These are phyloP conservation scores for Polypterus senegalus DNA, from an alignment of 2,113 vertebrate species.

Conservation along the genomic window DNA sequence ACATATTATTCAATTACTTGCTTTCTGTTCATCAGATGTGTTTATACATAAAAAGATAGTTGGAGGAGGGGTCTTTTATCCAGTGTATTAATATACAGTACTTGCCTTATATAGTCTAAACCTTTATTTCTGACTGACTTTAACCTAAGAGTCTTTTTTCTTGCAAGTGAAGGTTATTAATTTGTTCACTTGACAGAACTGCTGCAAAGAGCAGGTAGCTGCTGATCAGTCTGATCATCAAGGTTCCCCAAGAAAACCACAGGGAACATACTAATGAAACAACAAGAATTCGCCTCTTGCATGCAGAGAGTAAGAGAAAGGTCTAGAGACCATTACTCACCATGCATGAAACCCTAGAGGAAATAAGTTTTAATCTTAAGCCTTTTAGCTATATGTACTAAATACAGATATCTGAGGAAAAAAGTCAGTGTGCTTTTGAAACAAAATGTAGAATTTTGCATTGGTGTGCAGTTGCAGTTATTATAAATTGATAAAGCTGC, in stretches of 20 bases:
- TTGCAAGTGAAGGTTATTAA: neutral
- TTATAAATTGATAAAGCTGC: too few species aligned
- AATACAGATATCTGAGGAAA: too few species aligned
- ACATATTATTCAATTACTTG: too few species aligned
- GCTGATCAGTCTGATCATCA: constrained; percentile 3
- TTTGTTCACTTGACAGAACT: neutral
- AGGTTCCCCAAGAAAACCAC: neutral
- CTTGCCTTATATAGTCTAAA: neutral
- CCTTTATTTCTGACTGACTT: neutral
- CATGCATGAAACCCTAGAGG: neutral
- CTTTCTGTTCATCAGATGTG: too few species aligned
- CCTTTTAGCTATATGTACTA: neutral
- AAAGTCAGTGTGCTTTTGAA: too few species aligned
- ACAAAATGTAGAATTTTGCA: too few species aligned
- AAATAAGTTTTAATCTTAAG: neutral
- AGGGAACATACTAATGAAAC: constrained; percentile 5
- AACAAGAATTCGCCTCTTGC: neutral
- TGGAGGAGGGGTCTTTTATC: too few species aligned
- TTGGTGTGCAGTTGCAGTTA: too few species aligned
- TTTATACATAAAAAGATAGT: too few species aligned
- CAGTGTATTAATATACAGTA: neutral
- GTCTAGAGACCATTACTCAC: constrained; percentile 5
- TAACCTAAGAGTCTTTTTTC: neutral
- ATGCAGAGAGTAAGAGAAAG: neutral
- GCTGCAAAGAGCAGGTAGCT: neutral